Percentiles rank a stretch among this genome's conserved stretches.
These are phyloP conservation scores for Podiceps cristatus DNA, from an alignment of 2,113 vertebrate species.

Conservation along the genomic window DNA sequence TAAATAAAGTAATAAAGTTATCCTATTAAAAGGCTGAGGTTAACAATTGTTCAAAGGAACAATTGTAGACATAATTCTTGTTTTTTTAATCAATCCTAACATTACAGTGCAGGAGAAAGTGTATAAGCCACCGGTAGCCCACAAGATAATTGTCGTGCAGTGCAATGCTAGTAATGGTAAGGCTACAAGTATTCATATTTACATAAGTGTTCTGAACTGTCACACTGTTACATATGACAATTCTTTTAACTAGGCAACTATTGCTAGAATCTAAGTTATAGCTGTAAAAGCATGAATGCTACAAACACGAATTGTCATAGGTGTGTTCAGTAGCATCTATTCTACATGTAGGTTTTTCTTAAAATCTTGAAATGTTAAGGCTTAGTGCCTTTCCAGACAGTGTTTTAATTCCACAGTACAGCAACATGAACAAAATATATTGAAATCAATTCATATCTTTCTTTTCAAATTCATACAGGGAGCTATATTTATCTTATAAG, in stretches of 20 bases:
- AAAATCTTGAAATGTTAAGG: neutral
- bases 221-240: neutral
- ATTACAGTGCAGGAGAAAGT: neutral
- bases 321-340: neutral
- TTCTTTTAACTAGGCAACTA: neutral
- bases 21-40: neutral
- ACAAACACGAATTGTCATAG: neutral
- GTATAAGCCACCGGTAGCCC: fast-evolving
- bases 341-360: neutral
- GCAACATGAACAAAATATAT: neutral
- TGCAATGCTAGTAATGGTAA: neutral
- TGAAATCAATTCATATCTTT: neutral
- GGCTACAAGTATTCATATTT: neutral
- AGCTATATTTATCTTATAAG: neutral
- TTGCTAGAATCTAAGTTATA: neutral
- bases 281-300: neutral
- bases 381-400: neutral
- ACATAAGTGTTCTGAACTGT: neutral
- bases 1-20: neutral
- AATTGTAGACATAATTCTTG: neutral
- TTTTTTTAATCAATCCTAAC: neutral
- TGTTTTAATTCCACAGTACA: neutral
- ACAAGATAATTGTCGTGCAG: neutral
- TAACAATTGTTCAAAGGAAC: too few relatives aligned
- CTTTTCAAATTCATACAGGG: neutral